Percentiles rank a stretch among this genome's conserved stretches.
phyloP scores from a whole-genome alignment of 2,888 invertebrate species.

The Lordiphosa andalusiaca region DNA sequence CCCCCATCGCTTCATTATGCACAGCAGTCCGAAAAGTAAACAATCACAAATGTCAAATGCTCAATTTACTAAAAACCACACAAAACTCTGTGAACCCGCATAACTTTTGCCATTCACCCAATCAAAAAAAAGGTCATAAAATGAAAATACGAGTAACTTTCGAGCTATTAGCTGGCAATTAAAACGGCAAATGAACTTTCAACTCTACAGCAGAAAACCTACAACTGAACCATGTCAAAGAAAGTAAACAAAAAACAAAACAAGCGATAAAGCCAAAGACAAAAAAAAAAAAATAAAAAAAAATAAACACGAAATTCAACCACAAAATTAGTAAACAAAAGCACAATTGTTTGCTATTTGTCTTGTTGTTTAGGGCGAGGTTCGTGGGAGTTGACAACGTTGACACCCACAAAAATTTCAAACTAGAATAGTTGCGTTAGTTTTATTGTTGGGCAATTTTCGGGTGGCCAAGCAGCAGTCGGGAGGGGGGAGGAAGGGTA shows the following conservation, averaged over 20 bases:
- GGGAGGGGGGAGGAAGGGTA: too few relatives aligned
- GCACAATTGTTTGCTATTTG: slow-evolving; percentile 61
- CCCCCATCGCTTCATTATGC: too few relatives aligned
- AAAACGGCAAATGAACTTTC: slow-evolving; percentile 74
- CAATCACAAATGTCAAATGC: too few relatives aligned
- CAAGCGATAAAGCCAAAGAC: slow-evolving; percentile 48
- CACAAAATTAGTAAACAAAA: slow-evolving; percentile 70
- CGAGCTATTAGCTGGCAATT: slow-evolving; percentile 68
- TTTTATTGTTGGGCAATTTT: slow-evolving; percentile 40
- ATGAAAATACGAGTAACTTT: slow-evolving; percentile 59
- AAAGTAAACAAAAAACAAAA: slow-evolving; percentile 59
- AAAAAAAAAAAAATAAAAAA: too few relatives aligned
- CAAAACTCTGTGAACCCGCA: background rate
- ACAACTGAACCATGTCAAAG: slow-evolving; percentile 63
- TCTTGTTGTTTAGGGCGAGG: slow-evolving; percentile 21
- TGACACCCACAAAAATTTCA: slow-evolving; percentile 59
- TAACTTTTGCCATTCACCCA: slow-evolving; percentile 3
- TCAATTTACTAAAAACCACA: too few relatives aligned
- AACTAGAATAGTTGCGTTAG: slow-evolving; percentile 53
- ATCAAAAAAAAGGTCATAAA: slow-evolving; percentile 18
- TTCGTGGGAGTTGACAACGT: slow-evolving; percentile 45
- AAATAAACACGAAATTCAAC: slow-evolving; percentile 36
- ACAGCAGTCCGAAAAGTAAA: too few relatives aligned
- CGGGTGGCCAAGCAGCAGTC: slow-evolving; percentile 1
- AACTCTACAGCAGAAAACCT: slow-evolving; percentile 29